Evolutionary conservation across 2,888 invertebrate species (phyloP), one percentile per base, ranked within the genome.

Genomic region (Cephus spinipes): DNA sequence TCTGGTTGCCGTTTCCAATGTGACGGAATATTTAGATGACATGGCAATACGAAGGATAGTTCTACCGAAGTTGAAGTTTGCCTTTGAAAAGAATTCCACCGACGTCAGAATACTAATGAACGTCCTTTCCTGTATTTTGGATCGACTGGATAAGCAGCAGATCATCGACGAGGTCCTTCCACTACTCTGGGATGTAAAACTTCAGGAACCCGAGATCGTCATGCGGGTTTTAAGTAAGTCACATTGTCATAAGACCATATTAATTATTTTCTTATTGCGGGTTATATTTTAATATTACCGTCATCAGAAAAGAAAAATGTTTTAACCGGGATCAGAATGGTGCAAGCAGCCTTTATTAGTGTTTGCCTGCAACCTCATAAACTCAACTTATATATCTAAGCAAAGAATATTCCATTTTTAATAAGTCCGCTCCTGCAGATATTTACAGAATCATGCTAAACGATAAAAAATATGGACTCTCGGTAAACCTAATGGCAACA

Each of bases 161-260:
- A 96, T 98, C 79, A 94, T 97, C 86, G 98, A 98, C 87, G 96
- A 97, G 87, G 97, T 98, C 73, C 94, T 98, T 83, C 98, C 98
- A 1, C 94, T 98, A 83, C 93, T 99, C 55, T 96, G 96, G 88
- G 96, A 96, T 85, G 96, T 98, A 86, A 95, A 96, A 81, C 94
- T 98, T 75, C 95, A 95, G 83, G 98, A 98, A 91, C 96, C 98
- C 12, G 97, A 97, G 89, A 96, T 98, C 86, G 95, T 97, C 83
- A 94, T 96, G 90, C 95, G 97, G 91, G 96, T 98, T 91, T 97
- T 98, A 92, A 96, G 98, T 98, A 95, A 97, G 98, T 97, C 93
- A 81, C 77, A 55, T 55, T 23, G 2, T 23, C 23, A 40, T 75
- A 55, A 55, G 9, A 23, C 6, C 35, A 12, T 35, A 35, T 12